Base-by-base conservation (phyloP, 2,797 vertebrate genomes). In the Ataeniobius toweri region DNA sequence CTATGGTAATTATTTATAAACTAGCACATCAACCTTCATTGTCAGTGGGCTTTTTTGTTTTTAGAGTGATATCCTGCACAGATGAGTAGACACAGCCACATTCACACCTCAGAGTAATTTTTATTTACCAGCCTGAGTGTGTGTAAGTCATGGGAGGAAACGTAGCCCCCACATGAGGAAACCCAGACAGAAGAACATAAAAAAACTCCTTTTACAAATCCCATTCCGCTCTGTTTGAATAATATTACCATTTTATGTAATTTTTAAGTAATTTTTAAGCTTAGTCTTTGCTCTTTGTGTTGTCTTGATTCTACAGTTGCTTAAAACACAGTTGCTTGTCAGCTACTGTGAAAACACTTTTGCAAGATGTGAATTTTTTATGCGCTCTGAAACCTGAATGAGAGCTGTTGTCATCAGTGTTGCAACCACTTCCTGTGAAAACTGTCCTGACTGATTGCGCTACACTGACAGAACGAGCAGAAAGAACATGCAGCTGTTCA, bases 341-440 rank as follows among this genome's bases (percentile, higher is more conserved):
- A 50, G 4, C 44, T 41, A 51, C 36, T 63, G 72, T 28, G 1
- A 74, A 9, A 3, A 24, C 76, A n/a, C 50, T 41, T 76, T 73
- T 73, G 71, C n/a, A 83, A 77, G 55, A 67, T 55, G 20, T 80
- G 70, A 69, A n/a, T 76, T 76, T 68, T 46, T 46, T 48, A 12
- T 73, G 22, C 59, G 48, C 53, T 77, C 36, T 86, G 53, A 92
- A 92, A 89, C 81, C 73, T 93, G 93, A 94, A 94, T 94, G 93
- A 93, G 78, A 81, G 36, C 48, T 50, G 44, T 61, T 78, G 81
- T 82, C 78, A 71, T 80, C 78, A 56, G 78, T 78, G 84, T 85
- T 81, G 80, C 83, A 92, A 94, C 92, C 91, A 88, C 91, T 93
- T 94, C 93, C 94, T 93, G 91, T 91, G 80, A 88, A 80, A 87